Evolutionary conservation across 1,140 invertebrate species (phyloP).

Genomic region (Propsilocerus akamusi): DNA sequence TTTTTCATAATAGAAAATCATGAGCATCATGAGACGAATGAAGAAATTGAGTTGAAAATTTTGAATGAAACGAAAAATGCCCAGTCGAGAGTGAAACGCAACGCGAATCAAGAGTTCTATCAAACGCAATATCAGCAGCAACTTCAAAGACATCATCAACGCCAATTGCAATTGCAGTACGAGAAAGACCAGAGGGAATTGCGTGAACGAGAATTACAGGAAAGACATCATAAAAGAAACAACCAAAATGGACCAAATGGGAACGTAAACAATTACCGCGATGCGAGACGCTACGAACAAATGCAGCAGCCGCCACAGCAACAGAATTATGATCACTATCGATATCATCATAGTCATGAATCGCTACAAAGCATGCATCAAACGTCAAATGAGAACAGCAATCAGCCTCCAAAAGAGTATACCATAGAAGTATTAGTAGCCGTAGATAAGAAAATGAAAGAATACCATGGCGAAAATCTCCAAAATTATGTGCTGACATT

Average conservation of each 20-base stretch:
- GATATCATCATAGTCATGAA: background rate
- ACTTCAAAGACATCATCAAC: background rate
- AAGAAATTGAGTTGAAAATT: background rate
- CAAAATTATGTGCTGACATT: conserved; percentile 54
- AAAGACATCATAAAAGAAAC: background rate
- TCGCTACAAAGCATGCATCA: conserved; percentile 5
- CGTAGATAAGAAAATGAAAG: conserved; percentile 56
- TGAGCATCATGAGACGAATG: background rate
- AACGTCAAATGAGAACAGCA: conserved; percentile 11
- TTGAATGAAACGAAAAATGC: background rate
- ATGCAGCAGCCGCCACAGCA: background rate
- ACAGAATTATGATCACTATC: background rate
- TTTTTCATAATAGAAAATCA: background rate
- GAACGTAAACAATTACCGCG: background rate
- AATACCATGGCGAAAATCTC: conserved; percentile 39
- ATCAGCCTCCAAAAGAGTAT: conserved; percentile 29
- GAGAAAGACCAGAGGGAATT: background rate
- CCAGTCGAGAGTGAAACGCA: background rate
- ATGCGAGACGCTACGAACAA: background rate
- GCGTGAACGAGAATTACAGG: background rate
- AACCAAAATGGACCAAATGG: no score
- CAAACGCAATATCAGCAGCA: background rate
- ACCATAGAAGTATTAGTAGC: conserved; percentile 65
- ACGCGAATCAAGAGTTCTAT: background rate
- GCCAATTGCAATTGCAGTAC: background rate